phyloP scores from a whole-genome alignment of 2,888 invertebrate genomes.

The Omphaloscelis lunosa region DNA sequence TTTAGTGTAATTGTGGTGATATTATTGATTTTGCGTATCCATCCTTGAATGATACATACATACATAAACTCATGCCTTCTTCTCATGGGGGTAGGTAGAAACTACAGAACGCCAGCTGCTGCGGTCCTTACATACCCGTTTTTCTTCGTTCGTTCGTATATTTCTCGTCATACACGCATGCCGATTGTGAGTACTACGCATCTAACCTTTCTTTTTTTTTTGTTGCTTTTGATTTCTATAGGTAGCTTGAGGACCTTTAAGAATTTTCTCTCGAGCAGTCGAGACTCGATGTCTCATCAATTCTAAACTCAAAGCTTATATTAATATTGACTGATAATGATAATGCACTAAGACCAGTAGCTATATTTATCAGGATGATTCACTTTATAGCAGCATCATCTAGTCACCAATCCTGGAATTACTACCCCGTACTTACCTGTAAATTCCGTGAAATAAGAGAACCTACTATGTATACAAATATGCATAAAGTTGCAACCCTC shows the following conservation, averaged over 20 bases:
- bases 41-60: not conserved
- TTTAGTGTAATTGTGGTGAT: not conserved
- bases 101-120: not conserved
- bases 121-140: not conserved
- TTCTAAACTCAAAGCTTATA: not conserved
- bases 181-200: not conserved
- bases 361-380: not conserved
- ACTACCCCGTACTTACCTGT: not conserved
- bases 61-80: too few species aligned
- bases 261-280: too few species aligned
- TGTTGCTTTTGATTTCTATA: not conserved
- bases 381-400: constrained; percentile 20
- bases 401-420: constrained; percentile 23
- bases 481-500: constrained; percentile 42
- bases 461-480: not conserved
- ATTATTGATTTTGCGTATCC: not conserved
- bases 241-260: not conserved
- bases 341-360: not conserved
- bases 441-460: not conserved
- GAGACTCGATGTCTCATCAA: not conserved
- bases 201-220: not conserved
- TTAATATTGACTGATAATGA: not conserved
- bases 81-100: not conserved
- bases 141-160: not conserved
- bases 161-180: not conserved